Conservation (phyloP, 1,140 invertebrate species). For the Xylocopa sonorina region DNA sequence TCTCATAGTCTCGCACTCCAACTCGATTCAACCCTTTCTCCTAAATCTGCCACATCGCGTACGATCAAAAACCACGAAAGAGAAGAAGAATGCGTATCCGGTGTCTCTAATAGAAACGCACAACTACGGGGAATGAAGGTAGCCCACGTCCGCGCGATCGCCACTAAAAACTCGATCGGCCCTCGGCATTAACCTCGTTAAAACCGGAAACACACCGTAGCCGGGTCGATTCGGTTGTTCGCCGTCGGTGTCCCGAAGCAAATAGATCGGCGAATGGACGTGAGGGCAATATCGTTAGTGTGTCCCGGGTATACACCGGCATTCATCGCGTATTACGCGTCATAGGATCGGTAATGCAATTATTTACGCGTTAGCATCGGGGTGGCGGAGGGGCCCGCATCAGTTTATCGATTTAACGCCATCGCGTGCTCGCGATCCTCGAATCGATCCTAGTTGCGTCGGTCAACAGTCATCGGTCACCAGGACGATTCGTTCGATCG, state of each 20-base stretch:
- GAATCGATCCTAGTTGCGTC: slow-evolving; percentile 11
- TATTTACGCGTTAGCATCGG: slow-evolving; percentile 65
- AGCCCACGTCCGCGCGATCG: too few relatives aligned
- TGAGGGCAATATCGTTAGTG: slow-evolving; percentile 65
- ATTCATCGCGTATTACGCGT: slow-evolving; percentile 66
- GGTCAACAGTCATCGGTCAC: background rate
- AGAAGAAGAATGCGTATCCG: too few relatives aligned
- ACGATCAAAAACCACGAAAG: too few relatives aligned
- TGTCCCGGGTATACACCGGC: slow-evolving; percentile 57
- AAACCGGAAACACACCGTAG: slow-evolving; percentile 18
- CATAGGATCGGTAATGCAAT: slow-evolving; percentile 65
- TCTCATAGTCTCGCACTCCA: too few relatives aligned
- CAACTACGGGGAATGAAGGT: too few relatives aligned
- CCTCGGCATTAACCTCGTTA: slow-evolving; percentile 22
- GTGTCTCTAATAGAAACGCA: too few relatives aligned
- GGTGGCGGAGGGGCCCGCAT: background rate
- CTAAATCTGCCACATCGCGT: too few relatives aligned
- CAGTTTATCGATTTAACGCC: slow-evolving; percentile 52
- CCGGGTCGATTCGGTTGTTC: slow-evolving; percentile 20
- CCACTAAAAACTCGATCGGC: background rate
- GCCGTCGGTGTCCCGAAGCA: slow-evolving; percentile 44
- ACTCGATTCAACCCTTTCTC: too few relatives aligned
- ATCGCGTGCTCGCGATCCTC: slow-evolving; percentile 28
- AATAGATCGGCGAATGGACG: slow-evolving; percentile 61
- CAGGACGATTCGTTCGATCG: background rate